Base-by-base conservation (phyloP, 2,113 vertebrate genomes). In the Catharus fuscescens region DNA sequence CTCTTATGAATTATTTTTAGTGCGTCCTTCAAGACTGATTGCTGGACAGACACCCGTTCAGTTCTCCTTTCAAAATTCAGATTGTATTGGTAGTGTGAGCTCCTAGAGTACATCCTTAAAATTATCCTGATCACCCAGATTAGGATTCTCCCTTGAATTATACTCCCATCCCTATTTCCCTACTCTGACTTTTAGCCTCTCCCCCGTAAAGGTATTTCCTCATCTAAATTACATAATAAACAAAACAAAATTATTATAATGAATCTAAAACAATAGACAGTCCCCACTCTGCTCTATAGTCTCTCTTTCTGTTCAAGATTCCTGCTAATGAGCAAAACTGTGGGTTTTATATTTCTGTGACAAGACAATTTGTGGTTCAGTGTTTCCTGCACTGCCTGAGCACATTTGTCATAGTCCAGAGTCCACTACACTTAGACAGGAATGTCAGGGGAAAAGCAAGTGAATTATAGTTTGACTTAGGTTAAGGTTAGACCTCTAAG, bases 401-500 rank as follows among this genome's bases (percentile, higher is more conserved):
- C 31, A 50, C n/a, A 67, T 90, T 93, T 88, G 34, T 93, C 88
- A 83, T 62, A 86, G 79, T 92, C 79, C 36, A 80, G 71, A 88
- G 40, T 73, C 74, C 66, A 61, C 74, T 69, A 45, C 26, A 45
- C 20, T 88, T 73, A 82, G 62, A 93, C 62, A 80, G 42, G 61
- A 76, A 74, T 88, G 79, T 53, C 11, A 1, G 24, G 71, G 40
- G 24, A 76, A 95, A 94, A 93, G 24, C 66, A 86, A 88, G 66
- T 82, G 79, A 96, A 94, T 96, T 92, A 92, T 36, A 93, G 79
- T 70, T 72, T 82, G 66, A 59, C 79, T 90, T 42, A 86, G 85
- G 62, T 79, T 93, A 92, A 93, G 88, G 88, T 94, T 94, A 93
- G 65, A 88, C 85, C 71, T 88, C 59, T 80, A 57, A 72, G n/a